Base-by-base conservation (phyloP, 2,113 vertebrate genomes). In the Ctenomys sociabilis region DNA sequence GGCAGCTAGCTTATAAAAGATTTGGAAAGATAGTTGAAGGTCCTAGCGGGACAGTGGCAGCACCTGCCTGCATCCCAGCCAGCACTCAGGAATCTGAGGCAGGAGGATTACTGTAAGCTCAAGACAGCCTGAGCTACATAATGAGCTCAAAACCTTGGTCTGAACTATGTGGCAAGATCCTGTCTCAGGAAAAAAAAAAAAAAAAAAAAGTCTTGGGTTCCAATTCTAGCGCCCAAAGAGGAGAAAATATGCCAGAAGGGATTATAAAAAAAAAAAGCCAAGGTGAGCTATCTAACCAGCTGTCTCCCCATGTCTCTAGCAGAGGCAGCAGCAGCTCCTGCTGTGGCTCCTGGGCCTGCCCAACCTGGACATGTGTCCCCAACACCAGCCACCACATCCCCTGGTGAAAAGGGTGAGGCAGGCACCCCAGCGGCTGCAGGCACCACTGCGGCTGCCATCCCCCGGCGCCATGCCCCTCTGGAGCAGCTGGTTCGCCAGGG, bases 401-500 rank as follows among this genome's bases (percentile, higher is more conserved):
- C 99, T 0, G 98, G 98, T 54, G 99, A 99, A 85, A 98, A 99
- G 35, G 98, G 96, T 0, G 99, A 99, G 96, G 98, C 98, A 0
- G 98, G 99, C 3, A 98, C 99, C 22, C 96, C 97, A 0, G 97
- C 88, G 91, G 93, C 97, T 3, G 96, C 96, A 28, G 97, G 97
- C 66, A 97, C 95, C 66, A 52, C 94, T 0, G 99, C 98, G 0
- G 99, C 99, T 0, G 99, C 99, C 97, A 99, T 99, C 97, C 99
- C 99, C 0, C 99, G 99, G 30, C 99, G 99, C 89, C 99, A 99
- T 0, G 99, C 99, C 3, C 99, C 99, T 49, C 98, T 99, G 57
- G 99, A 99, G 95, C 99, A 99, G 98, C 98, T 99, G 96, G 99
- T 99, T 78, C 98, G 99, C 8, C 99, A 99, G 91, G 99, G 99